Conservation (phyloP, 2,113 vertebrate genomes). For the Columba livia region DNA sequence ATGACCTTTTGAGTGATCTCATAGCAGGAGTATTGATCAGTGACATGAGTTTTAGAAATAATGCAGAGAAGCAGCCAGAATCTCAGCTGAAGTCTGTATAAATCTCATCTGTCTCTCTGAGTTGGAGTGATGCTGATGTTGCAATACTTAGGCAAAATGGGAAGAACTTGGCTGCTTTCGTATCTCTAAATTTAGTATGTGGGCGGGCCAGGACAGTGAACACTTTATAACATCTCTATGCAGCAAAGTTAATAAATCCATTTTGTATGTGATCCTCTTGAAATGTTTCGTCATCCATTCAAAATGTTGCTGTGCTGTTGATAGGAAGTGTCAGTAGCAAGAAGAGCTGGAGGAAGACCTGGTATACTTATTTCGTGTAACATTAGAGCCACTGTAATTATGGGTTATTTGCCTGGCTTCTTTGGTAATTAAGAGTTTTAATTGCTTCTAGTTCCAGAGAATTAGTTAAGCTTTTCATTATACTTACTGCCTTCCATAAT, state of each 20-base stretch:
- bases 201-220: not conserved
- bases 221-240: not conserved
- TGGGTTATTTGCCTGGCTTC: conserved; percentile 69
- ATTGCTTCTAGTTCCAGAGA: conserved; percentile 75
- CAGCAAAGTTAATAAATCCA: conserved; percentile 21
- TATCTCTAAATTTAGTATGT: conserved; percentile 24
- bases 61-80: conserved; percentile 12
- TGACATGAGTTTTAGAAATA: conserved; percentile 33
- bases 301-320: not conserved
- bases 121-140: conserved; percentile 32
- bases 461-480: conserved; percentile 70
- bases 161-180: conserved; percentile 31
- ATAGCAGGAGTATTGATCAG: conserved; percentile 13
- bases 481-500: conserved; percentile 60
- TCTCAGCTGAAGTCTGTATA: conserved; percentile 36
- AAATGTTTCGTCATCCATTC: not conserved
- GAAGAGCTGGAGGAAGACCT: conserved; percentile 2
- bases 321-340: conserved; percentile 18
- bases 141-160: not conserved
- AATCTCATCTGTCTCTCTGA: conserved; percentile 42
- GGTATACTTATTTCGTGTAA: conserved; percentile 38
- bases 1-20: conserved; percentile 40
- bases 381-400: conserved; percentile 59
- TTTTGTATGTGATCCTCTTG: not conserved
- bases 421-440: conserved; percentile 77